Base-by-base conservation (phyloP, 1,140 invertebrate genomes). In the Drosophila nigromelanica region DNA sequence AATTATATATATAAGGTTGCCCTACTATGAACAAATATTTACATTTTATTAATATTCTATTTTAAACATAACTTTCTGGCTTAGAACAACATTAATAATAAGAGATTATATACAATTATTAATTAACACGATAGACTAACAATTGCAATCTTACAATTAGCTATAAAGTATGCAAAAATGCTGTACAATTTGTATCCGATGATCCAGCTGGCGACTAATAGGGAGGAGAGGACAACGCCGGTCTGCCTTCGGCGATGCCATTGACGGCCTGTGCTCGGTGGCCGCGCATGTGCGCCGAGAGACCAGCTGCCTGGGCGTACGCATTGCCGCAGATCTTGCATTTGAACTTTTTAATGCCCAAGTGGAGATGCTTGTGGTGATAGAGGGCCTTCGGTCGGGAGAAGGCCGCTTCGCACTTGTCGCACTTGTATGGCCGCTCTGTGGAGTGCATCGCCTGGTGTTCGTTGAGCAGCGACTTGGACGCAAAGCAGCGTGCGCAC, bases 351-450 rank as follows among this genome's bases (percentile, higher is more conserved):
- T 97, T 96, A 78, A 96, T 95, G 3, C 96, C 96, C 15, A 96
- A 96, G 85, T 97, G 96, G 78, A 96, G 96, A 5, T 95, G 93
- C 63, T 94, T 93, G 77, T 98, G 97, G 73, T 97, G 97, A 89
- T 97, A 97, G 76, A 96, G 96, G 77, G 97, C 96, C 90, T 97
- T 96, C 1, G 96, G 95, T 78, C 97, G 97, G 3, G 96, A 95
- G 92, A 98, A 97, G 0, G 95, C 95, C 1, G 96, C 95, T 24
- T 93, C 92, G 80, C 96, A 97, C 0, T 95, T 92, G 10, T 94
- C 92, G 81, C 96, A 97, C 78, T 95, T 95, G 71, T 94, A 95
- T 0, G 96, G 96, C 12, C 96, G 92, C 90, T 97, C 96, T 14
- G 96, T 96, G 1, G 96, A 97, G 91, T 98, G 97, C 3, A 94